Base-by-base conservation (phyloP, 2,797 vertebrate genomes). In the Vespertilio murinus region DNA sequence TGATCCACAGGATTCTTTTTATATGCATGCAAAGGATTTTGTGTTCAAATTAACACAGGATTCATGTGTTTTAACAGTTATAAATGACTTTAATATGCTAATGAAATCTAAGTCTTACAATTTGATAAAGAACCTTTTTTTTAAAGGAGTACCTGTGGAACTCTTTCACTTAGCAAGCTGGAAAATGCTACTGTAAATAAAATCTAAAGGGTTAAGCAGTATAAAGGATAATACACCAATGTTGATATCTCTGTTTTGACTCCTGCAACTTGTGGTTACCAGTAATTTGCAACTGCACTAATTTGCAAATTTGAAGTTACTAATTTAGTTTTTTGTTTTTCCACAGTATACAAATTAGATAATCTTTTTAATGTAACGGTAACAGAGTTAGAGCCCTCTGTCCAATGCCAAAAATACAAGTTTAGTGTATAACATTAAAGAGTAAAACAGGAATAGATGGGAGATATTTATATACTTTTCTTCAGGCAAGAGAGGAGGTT, bases 211-310 rank as follows among this genome's bases (percentile, higher is more conserved):
- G 78, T 70, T 47, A 47, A 47, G 23, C 40, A 67, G 9, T 91
- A 92, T 71, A 90, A 90, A 74, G 18, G 17, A 33, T 80, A 65
- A 70, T 42, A 81, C 13, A 42, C 40, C 40, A 28, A 64, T 89
- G 23, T 81, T 86, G 33, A 18, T 70, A 38, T 85, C 38, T 73
- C 73, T 93, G 35, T 85, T 94, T 93, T 80, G 20, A 69, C 59
- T 87, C 42, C 42, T 79, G 11, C 5, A 52, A 8, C 52, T 73
- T 94, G 79, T 86, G 14, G 56, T 81, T 64, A 77, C 67, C 7
- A 45, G 13, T 88, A 73, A 75, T 89, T 90, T 93, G 38, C 33
- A 85, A 38, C 70, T 90, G 25, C 78, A 35, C 71, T 90, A 85
- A 40, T 74, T 61, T 88, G 18, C 20, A 47, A 25, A 83, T 95